Evolutionary conservation across 2,888 invertebrate species (phyloP).

Genomic region (Acanthosepion esculentum): DNA sequence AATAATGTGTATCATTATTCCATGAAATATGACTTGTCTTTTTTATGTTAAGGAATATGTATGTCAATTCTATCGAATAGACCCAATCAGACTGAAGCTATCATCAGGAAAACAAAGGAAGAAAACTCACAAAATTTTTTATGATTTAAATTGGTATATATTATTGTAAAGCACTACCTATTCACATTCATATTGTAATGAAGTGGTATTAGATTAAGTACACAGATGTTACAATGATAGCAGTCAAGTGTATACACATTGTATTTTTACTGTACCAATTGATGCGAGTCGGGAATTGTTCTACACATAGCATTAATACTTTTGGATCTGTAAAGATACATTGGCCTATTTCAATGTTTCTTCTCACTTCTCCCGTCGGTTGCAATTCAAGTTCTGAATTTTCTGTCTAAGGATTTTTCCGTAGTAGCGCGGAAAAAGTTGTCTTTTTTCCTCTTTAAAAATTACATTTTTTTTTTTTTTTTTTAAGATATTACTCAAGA

Average conservation of each 20-base stretch:
- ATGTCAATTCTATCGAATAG: too few relatives aligned
- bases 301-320: not conserved
- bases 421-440: too few relatives aligned
- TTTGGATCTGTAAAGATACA: not conserved
- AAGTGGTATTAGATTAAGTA: not conserved
- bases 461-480: too few relatives aligned
- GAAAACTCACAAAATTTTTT: not conserved
- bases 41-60: too few relatives aligned
- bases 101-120: too few relatives aligned
- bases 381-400: too few relatives aligned
- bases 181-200: not conserved
- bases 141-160: not conserved
- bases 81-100: too few relatives aligned
- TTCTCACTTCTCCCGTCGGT: not conserved
- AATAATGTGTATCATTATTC: too few relatives aligned
- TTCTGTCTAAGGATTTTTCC: too few relatives aligned
- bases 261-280: not conserved
- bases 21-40: too few relatives aligned
- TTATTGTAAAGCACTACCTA: not conserved
- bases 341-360: not conserved
- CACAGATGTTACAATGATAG: not conserved
- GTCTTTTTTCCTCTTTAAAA: too few relatives aligned
- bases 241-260: not conserved
- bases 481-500: too few relatives aligned
- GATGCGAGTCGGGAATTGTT: not conserved